phyloP scores from a whole-genome alignment of 2,888 invertebrate species.

The Macrosiphum euphorbiae region DNA sequence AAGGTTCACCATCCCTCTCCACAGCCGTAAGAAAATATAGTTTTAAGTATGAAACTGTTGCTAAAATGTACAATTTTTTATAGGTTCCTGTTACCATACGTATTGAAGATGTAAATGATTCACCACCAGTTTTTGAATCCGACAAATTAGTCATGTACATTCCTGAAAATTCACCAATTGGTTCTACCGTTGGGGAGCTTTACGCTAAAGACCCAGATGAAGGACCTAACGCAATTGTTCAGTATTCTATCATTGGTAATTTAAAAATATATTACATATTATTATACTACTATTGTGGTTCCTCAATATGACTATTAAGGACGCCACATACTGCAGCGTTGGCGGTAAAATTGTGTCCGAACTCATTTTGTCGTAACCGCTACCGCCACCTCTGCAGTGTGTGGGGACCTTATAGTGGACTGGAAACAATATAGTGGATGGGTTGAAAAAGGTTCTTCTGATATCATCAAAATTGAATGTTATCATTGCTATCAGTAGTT shows the following conservation, averaged over 20 bases:
- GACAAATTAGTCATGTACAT: conserved; percentile 91
- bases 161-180: conserved; percentile 96
- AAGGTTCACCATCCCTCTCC: conserved; percentile 84
- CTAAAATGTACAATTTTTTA: conserved; percentile 57
- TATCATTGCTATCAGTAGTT: too few relatives aligned
- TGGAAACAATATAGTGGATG: too few relatives aligned
- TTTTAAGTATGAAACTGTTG: not conserved
- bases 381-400: too few relatives aligned
- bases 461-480: too few relatives aligned
- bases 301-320: too few relatives aligned
- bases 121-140: conserved; percentile 89
- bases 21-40: conserved; percentile 71
- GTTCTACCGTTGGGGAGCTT: conserved; percentile 92
- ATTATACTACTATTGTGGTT: not conserved
- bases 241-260: conserved; percentile 91
- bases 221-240: conserved; percentile 90
- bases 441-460: too few relatives aligned
- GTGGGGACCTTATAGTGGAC: too few relatives aligned
- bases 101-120: conserved; percentile 91
- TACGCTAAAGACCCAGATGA: conserved; percentile 93
- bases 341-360: too few relatives aligned
- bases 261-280: conserved; percentile 15
- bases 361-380: too few relatives aligned
- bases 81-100: conserved; percentile 83
- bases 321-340: too few relatives aligned